A percentile compares a stretch with the other conserved stretches of the same genome.
Conservation (phyloP, 1,140 invertebrate genomes). For the Parasteatoda tepidariorum region DNA sequence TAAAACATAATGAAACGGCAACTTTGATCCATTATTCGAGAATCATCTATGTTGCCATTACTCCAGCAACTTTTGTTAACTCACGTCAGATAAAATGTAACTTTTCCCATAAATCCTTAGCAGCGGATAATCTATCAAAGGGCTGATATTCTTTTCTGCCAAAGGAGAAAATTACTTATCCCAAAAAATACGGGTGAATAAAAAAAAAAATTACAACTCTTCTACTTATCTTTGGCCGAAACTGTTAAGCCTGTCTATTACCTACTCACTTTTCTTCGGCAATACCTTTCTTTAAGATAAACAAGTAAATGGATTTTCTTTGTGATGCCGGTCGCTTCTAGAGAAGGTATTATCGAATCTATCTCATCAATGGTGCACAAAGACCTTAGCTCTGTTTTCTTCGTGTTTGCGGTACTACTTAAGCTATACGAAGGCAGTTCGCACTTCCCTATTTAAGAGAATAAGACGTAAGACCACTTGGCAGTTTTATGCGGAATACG, state of each 20-base stretch:
- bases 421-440: not conserved
- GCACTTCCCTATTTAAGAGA: not conserved
- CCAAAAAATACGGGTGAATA: not conserved
- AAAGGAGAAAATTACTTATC: conserved; percentile 14
- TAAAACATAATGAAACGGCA: too few species aligned
- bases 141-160: not conserved
- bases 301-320: conserved; percentile 57
- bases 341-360: conserved; percentile 35
- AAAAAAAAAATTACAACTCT: too few species aligned
- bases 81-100: not conserved
- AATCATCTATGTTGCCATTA: too few species aligned
- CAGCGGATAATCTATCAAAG: conserved; percentile 10
- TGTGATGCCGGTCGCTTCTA: conserved; percentile 33
- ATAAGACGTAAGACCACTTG: not conserved
- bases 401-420: not conserved
- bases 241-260: conserved; percentile 32
- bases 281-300: conserved; percentile 52
- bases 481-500: not conserved
- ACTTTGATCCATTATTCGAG: too few species aligned
- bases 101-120: conserved; percentile 19
- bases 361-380: conserved; percentile 39
- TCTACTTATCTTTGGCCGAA: too few species aligned
- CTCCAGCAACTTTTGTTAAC: too few species aligned
- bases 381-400: not conserved
- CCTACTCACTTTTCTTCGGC: conserved; percentile 15